These are phyloP conservation scores for Coreius guichenoti DNA, from an alignment of 2,797 vertebrate species.

Conservation along the genomic window DNA sequence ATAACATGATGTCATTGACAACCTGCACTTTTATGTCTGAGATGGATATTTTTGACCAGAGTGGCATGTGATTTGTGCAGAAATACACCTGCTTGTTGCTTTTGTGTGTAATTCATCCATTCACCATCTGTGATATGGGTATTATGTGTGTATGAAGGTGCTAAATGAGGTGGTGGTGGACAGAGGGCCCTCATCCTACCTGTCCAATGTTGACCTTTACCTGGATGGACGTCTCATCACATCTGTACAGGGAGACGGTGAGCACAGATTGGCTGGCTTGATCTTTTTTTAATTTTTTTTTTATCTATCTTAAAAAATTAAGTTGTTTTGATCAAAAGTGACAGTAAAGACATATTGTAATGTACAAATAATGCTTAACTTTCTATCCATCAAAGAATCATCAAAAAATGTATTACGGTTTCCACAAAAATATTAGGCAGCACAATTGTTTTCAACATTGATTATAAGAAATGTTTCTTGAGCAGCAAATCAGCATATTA, in stretches of 20 bases:
- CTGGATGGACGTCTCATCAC: constrained; percentile 85
- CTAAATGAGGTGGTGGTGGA: constrained; percentile 86
- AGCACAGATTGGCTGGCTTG: constrained; percentile 21
- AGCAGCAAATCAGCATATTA: not conserved
- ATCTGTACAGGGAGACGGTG: constrained; percentile 85
- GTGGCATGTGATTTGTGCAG: not conserved
- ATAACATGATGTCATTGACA: not conserved
- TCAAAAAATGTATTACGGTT: not conserved
- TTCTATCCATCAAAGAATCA: not conserved
- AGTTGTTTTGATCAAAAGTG: not conserved
- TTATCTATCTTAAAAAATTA: not conserved
- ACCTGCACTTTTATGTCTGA: not conserved
- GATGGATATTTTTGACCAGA: not conserved
- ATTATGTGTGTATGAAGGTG: constrained; percentile 70
- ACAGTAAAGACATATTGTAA: not conserved
- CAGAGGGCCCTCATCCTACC: constrained; percentile 83
- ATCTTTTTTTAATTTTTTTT: not conserved
- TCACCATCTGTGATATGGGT: not conserved
- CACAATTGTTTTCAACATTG: not conserved
- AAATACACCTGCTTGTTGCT: not conserved
- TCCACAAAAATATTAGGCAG: not conserved
- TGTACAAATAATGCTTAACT: not conserved
- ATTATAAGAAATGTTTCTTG: not conserved
- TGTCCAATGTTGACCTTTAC: constrained; percentile 85
- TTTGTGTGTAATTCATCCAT: not conserved